phyloP scores from a whole-genome alignment of 2,888 invertebrate species.

The Spisula subtruncata region DNA sequence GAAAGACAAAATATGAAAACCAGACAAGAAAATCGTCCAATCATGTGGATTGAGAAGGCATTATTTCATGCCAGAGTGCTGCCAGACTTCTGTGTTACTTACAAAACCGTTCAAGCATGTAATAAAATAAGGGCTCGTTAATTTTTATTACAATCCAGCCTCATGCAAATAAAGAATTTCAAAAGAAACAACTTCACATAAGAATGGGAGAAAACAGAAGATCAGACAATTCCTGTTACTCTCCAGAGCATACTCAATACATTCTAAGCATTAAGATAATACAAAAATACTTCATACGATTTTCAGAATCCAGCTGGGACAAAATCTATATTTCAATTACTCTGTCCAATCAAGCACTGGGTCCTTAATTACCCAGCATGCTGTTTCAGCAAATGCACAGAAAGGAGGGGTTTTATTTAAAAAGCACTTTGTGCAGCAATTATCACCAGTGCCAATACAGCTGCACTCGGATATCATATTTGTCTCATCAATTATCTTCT shows the following conservation, averaged over 20 bases:
- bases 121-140: constrained; percentile 38
- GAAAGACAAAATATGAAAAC: constrained; percentile 15
- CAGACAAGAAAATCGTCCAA: constrained; percentile 6
- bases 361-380: not conserved
- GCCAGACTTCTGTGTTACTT: constrained; percentile 40
- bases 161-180: constrained; percentile 25
- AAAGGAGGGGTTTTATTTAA: not conserved
- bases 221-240: not conserved
- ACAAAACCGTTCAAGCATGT: constrained; percentile 41
- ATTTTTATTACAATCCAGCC: constrained; percentile 7
- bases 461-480: constrained; percentile 36
- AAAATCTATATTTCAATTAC: constrained; percentile 44
- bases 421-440: not conserved
- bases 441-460: constrained; percentile 18
- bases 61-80: constrained; percentile 42
- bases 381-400: not conserved
- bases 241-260: not conserved
- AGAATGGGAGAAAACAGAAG: constrained; percentile 16
- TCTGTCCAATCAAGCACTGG: constrained; percentile 28
- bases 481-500: constrained; percentile 26
- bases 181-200: not conserved
- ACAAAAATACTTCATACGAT: not conserved
- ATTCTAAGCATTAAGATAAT: constrained; percentile 18
- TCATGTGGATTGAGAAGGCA: not conserved
- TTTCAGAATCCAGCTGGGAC: constrained; percentile 27